Percentiles rank a stretch among this genome's conserved stretches.
These are phyloP conservation scores for Rhabditophanes sp. DNA, from an alignment of 2,888 invertebrate species.

Conservation along the genomic window DNA sequence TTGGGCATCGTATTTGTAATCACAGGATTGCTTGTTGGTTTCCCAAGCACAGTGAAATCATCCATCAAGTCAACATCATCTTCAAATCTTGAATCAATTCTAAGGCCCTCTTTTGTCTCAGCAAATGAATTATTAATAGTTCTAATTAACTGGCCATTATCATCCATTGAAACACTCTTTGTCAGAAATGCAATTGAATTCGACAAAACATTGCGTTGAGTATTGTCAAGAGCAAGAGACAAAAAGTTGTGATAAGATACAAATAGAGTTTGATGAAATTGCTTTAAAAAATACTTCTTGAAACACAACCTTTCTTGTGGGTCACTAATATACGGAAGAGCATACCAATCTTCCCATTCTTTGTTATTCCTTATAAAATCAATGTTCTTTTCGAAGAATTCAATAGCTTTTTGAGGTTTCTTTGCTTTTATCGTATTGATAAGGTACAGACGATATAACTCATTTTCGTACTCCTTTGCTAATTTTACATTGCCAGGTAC, in stretches of 20 bases:
- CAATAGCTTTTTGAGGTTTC: constrained; percentile 54
- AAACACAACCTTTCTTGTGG: constrained; percentile 77
- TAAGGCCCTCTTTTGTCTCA: no score
- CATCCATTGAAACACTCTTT: no score
- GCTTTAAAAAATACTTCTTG: constrained; percentile 70
- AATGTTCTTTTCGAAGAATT: constrained; percentile 28
- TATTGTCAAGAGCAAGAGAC: constrained; percentile 70
- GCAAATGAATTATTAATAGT: no score
- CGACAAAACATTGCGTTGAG: no score
- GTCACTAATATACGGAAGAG: constrained; percentile 72
- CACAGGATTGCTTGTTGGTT: no score
- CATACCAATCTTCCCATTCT: constrained; percentile 47
- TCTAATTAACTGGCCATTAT: no score
- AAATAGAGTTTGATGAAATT: constrained; percentile 84
- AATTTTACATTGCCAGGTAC: no score
- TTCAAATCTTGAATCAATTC: no score
- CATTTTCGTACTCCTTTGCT: constrained; percentile 60
- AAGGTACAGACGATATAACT: constrained; percentile 70
- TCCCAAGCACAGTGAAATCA: no score
- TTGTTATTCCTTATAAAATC: constrained; percentile 20
- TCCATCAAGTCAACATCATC: no score
- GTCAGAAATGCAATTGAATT: no score
- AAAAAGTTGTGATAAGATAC: constrained; percentile 80
- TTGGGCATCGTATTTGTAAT: no score
- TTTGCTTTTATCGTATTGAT: constrained; percentile 68